phyloP scores from a whole-genome alignment of 2,797 vertebrate species.

The Acropternis orthonyx region DNA sequence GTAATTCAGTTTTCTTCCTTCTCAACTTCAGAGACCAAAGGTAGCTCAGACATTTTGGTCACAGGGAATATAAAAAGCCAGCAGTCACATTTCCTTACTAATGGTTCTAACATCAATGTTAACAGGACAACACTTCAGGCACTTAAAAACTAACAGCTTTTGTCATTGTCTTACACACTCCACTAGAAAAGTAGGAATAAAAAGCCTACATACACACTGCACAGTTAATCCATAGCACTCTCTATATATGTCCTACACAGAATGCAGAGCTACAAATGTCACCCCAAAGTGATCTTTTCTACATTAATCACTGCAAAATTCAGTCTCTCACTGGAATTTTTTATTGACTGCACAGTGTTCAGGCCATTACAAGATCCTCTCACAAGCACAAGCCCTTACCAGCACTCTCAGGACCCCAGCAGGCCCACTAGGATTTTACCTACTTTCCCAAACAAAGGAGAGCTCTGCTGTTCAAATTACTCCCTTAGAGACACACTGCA shows the following conservation, averaged over 20 bases:
- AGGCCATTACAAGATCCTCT: neutral
- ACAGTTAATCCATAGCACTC: neutral
- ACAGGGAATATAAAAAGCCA: neutral
- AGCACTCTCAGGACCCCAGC: neutral
- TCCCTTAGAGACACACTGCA: neutral
- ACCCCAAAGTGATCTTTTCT: neutral
- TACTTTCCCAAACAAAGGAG: conserved; percentile 13
- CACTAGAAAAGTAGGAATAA: neutral
- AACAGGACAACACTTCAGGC: neutral
- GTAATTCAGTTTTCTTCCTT: neutral
- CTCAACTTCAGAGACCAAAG: neutral
- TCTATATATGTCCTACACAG: neutral
- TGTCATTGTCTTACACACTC: neutral
- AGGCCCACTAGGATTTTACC: neutral
- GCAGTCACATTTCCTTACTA: neutral
- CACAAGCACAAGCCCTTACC: neutral
- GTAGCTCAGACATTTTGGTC: neutral
- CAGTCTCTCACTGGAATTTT: neutral
- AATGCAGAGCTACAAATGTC: neutral
- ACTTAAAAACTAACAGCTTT: neutral
- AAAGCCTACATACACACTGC: neutral
- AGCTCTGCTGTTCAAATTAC: conserved; percentile 43
- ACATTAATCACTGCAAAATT: neutral
- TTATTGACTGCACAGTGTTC: neutral
- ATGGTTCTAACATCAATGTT: neutral